These are phyloP conservation scores for Cylloceria caligata DNA, from an alignment of 2,888 invertebrate genomes.

Conservation along the genomic window DNA sequence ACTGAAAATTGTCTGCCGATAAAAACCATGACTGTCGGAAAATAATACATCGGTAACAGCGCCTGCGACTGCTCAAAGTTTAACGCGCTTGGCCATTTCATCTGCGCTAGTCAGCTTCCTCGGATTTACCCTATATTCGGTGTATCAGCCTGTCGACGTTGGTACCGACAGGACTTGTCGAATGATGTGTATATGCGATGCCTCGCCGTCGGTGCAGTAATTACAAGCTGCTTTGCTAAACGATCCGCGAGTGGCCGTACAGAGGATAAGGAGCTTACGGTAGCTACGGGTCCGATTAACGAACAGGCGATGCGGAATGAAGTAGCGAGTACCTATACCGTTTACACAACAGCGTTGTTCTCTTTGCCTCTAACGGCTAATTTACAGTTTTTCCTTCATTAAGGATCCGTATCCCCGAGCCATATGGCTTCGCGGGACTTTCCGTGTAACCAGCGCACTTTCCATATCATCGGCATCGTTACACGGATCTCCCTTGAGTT, in stretches of 20 bases:
- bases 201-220: constrained; percentile 45
- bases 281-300: constrained; percentile 36
- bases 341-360: constrained; percentile 29
- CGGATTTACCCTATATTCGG: neutral
- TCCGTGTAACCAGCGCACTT: neutral
- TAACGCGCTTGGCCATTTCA: constrained; percentile 3
- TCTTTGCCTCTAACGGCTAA: constrained; percentile 43
- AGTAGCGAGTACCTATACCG: constrained; percentile 17
- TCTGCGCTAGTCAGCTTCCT: neutral
- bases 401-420: constrained; percentile 30
- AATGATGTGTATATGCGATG: constrained; percentile 52
- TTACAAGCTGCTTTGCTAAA: constrained; percentile 65
- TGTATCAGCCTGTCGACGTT: neutral
- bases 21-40: no score
- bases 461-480: constrained; percentile 8
- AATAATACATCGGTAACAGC: no score
- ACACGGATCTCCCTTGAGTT: constrained; percentile 31
- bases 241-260: constrained; percentile 49
- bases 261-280: constrained; percentile 31
- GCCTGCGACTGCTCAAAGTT: no score
- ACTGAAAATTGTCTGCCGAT: neutral
- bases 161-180: constrained; percentile 39
- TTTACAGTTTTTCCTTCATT: constrained; percentile 59
- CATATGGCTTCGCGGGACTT: constrained; percentile 16
- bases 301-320: constrained; percentile 18